A percentile compares a stretch with the other conserved stretches of the same genome.
Conservation (phyloP, 2,113 vertebrate species). For the Argyrosomus japonicus region DNA sequence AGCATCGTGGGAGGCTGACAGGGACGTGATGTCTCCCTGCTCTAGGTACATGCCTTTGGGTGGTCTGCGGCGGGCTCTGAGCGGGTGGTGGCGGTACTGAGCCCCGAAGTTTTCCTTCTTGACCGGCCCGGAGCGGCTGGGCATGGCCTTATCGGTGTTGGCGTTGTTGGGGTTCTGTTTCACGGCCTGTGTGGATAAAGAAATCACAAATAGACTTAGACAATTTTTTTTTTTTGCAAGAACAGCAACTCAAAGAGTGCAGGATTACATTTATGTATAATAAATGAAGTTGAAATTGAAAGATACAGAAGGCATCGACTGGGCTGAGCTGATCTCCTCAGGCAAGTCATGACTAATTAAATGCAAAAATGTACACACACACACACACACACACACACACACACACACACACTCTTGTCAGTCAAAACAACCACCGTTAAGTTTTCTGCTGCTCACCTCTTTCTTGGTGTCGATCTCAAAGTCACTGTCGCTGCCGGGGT, state of each 20-base stretch:
- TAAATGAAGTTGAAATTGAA: slow-evolving; percentile 16
- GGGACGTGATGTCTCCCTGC: slow-evolving; percentile 86
- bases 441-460: slow-evolving; percentile 83
- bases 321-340: not conserved
- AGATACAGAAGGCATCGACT: not conserved
- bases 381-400: not conserved
- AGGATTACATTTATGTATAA: slow-evolving; percentile 5
- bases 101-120: slow-evolving; percentile 89
- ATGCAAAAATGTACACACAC: not conserved
- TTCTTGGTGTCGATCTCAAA: slow-evolving; percentile 89
- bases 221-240: not conserved
- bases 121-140: slow-evolving; percentile 80
- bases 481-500: slow-evolving; percentile 88
- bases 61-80: slow-evolving; percentile 89
- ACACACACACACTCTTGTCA: not conserved
- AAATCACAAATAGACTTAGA: not conserved
- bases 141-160: slow-evolving; percentile 68
- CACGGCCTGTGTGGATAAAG: slow-evolving; percentile 51
- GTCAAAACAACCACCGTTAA: not conserved
- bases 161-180: slow-evolving; percentile 77
- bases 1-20: slow-evolving; percentile 87
- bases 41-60: slow-evolving; percentile 94
- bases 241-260: not conserved
- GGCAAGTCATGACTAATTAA: slow-evolving; percentile 13
- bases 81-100: slow-evolving; percentile 92